These are phyloP conservation scores for Laupala kohalensis DNA, from an alignment of 1,140 invertebrate genomes.

Conservation along the genomic window DNA sequence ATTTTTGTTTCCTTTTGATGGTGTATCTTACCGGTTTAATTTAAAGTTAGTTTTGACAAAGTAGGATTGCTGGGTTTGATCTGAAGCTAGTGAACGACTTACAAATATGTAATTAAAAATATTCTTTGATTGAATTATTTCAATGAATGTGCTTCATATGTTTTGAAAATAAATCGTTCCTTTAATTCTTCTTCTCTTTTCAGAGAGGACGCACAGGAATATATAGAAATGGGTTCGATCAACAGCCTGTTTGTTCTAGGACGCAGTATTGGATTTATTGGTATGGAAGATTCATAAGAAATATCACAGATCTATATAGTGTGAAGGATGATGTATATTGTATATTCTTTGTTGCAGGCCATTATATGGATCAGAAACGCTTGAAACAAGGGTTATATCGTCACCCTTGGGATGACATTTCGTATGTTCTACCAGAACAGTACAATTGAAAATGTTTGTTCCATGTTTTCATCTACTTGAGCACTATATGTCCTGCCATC, in stretches of 20 bases:
- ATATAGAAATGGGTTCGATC: slow-evolving; percentile 93
- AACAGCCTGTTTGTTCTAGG: slow-evolving; percentile 98
- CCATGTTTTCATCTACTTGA: background rate
- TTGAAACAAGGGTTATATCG: slow-evolving; percentile 97
- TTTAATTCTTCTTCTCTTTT: slow-evolving; percentile 16
- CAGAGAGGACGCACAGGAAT: slow-evolving; percentile 95
- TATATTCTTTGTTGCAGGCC: slow-evolving; percentile 42
- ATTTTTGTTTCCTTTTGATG: too few species aligned
- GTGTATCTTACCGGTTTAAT: too few species aligned
- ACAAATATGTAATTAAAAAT: too few species aligned
- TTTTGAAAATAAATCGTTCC: too few species aligned
- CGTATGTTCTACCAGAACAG: slow-evolving; percentile 86
- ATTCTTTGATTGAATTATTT: too few species aligned
- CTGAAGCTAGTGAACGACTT: too few species aligned
- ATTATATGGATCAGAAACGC: slow-evolving; percentile 96
- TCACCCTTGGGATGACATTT: slow-evolving; percentile 99
- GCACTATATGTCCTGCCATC: background rate
- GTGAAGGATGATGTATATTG: background rate
- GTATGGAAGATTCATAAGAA: slow-evolving; percentile 31
- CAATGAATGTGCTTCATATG: too few species aligned
- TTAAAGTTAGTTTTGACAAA: too few species aligned
- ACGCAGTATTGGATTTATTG: slow-evolving; percentile 96
- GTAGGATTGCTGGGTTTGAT: too few species aligned
- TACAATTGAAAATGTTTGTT: slow-evolving; percentile 27
- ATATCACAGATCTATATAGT: background rate